Conservation (phyloP, 2,888 invertebrate genomes). For the Protophormia terraenovae region DNA sequence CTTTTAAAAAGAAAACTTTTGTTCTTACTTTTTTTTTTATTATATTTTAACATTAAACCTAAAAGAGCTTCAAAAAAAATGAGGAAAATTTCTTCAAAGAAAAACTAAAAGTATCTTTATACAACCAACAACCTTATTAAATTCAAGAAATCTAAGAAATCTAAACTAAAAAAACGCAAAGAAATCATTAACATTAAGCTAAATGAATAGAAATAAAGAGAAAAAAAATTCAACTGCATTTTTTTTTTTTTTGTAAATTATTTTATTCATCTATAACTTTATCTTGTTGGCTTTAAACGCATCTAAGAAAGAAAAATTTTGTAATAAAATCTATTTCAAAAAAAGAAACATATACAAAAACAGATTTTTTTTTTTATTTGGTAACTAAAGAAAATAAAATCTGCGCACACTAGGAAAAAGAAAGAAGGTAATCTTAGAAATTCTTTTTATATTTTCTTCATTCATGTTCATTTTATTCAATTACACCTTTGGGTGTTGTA, state of each 20-base stretch:
- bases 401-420: neutral
- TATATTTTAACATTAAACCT: slow-evolving; percentile 36
- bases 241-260: slow-evolving; percentile 3
- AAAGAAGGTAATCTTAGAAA: slow-evolving; percentile 52
- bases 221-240: slow-evolving; percentile 23
- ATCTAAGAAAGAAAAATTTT: slow-evolving; percentile 19
- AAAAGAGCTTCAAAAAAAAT: neutral
- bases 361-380: neutral
- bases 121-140: neutral
- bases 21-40: neutral
- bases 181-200: slow-evolving; percentile 52
- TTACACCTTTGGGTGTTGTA: slow-evolving; percentile 68
- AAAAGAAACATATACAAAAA: neutral
- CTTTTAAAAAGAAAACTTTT: neutral
- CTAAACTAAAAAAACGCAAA: neutral
- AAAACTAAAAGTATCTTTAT: neutral
- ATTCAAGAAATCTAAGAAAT: neutral
- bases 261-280: slow-evolving; percentile 25
- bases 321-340: slow-evolving; percentile 38
- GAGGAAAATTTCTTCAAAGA: neutral
- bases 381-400: neutral
- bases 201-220: neutral
- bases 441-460: slow-evolving; percentile 36
- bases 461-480: slow-evolving; percentile 67
- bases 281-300: slow-evolving; percentile 54